phyloP scores from a whole-genome alignment of 2,888 invertebrate species.

The Unio pictorum region DNA sequence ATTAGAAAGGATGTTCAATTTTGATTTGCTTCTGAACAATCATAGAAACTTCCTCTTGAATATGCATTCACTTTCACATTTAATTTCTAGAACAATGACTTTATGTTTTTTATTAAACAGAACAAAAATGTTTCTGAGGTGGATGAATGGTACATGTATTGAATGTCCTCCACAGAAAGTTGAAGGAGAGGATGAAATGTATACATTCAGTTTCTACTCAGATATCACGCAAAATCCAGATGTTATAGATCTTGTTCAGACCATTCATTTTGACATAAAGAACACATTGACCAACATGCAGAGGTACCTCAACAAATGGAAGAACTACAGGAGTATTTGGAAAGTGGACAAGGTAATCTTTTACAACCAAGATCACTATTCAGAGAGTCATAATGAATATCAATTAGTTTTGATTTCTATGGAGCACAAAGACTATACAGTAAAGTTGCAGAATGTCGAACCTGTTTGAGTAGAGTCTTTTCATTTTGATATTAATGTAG shows the following conservation, averaged over 20 bases:
- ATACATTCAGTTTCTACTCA: slow-evolving; percentile 84
- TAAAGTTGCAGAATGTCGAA: too few relatives aligned
- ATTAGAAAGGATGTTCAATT: too few relatives aligned
- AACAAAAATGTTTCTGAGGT: slow-evolving; percentile 84
- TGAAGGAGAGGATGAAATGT: slow-evolving; percentile 77
- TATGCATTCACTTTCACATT: not conserved
- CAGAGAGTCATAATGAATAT: not conserved
- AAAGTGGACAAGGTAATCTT: slow-evolving; percentile 68
- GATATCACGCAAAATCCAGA: slow-evolving; percentile 83
- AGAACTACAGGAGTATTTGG: slow-evolving; percentile 70
- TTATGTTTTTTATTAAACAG: slow-evolving; percentile 70
- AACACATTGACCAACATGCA: slow-evolving; percentile 80
- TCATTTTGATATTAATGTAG: too few relatives aligned
- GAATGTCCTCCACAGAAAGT: slow-evolving; percentile 79
- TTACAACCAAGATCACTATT: not conserved
- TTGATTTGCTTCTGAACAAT: too few relatives aligned
- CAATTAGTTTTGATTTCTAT: not conserved
- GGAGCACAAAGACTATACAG: not conserved
- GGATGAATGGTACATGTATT: slow-evolving; percentile 88
- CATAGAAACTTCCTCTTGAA: not conserved
- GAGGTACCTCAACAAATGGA: slow-evolving; percentile 76
- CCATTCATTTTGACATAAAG: slow-evolving; percentile 80
- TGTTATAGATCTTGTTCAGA: slow-evolving; percentile 79
- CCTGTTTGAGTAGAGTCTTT: too few relatives aligned
- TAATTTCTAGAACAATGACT: slow-evolving; percentile 8